Percentiles rank a stretch among this genome's conserved stretches.
These are phyloP conservation scores for Coenobita brevimanus DNA, from an alignment of 1,140 invertebrate genomes.

Conservation along the genomic window DNA sequence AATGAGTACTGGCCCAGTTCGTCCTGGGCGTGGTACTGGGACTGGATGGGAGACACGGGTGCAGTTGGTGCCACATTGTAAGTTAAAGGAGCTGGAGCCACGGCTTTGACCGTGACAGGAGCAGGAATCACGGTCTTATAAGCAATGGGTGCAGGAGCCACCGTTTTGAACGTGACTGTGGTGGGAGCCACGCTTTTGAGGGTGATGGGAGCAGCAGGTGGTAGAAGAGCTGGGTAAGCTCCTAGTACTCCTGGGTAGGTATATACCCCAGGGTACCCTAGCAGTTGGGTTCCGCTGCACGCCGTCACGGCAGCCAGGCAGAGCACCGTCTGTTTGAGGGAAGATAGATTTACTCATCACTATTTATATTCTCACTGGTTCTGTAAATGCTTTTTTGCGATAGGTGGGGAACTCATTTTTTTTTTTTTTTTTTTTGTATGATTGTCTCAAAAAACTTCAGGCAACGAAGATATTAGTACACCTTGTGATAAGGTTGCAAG, in stretches of 20 bases:
- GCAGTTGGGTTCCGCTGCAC: background rate
- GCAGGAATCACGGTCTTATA: background rate
- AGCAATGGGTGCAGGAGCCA: background rate
- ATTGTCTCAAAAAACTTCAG: no score
- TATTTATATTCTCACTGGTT: no score
- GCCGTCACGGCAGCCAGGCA: background rate
- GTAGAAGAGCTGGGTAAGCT: background rate
- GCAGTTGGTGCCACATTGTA: slow-evolving; percentile 15
- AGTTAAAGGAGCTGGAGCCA: background rate
- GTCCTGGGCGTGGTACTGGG: slow-evolving; percentile 53
- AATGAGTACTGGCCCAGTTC: slow-evolving; percentile 55
- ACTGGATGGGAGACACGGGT: slow-evolving; percentile 24
- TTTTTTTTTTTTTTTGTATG: no score
- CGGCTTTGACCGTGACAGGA: slow-evolving; percentile 1
- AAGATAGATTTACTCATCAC: no score
- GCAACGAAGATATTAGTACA: no score
- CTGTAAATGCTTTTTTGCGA: no score
- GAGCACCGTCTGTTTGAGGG: no score
- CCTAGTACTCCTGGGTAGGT: background rate
- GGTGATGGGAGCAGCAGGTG: background rate
- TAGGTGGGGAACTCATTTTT: no score
- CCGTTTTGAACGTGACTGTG: background rate
- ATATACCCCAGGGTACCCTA: slow-evolving; percentile 25
- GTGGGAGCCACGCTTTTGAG: background rate
- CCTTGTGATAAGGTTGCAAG: no score